These are phyloP conservation scores for Molorchus minor DNA, from an alignment of 2,888 invertebrate genomes.

Conservation along the genomic window DNA sequence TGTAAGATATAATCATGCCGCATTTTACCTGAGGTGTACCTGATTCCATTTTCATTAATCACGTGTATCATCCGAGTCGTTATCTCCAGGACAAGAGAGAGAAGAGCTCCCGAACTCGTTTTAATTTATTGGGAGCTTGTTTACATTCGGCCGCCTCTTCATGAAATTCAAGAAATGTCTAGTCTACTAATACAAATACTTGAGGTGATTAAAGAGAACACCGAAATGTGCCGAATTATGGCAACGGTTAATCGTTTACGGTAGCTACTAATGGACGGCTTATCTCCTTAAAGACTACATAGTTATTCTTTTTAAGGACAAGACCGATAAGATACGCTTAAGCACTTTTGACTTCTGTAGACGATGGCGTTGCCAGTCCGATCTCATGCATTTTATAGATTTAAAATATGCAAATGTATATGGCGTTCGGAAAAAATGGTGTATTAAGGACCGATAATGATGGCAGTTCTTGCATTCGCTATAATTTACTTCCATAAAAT, in stretches of 20 bases:
- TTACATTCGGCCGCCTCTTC: slow-evolving; percentile 20
- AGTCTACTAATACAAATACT: slow-evolving; percentile 20
- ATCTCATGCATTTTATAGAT: neutral
- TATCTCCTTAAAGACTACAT: slow-evolving; percentile 31
- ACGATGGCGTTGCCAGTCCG: neutral
- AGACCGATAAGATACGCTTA: slow-evolving; percentile 35
- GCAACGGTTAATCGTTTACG: slow-evolving; percentile 36
- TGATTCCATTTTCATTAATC: neutral
- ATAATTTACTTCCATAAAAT: no score
- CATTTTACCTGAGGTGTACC: neutral
- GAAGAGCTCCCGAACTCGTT: slow-evolving; percentile 26
- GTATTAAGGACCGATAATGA: no score
- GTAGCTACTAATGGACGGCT: slow-evolving; percentile 40
- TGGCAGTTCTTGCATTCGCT: no score
- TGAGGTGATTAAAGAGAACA: slow-evolving; percentile 24
- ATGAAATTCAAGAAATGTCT: slow-evolving; percentile 17
- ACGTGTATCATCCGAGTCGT: neutral
- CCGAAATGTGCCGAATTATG: slow-evolving; percentile 36
- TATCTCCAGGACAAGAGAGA: slow-evolving; percentile 1
- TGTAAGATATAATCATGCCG: no score
- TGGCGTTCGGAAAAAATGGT: neutral
- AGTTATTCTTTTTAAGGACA: slow-evolving; percentile 33
- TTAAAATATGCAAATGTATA: neutral
- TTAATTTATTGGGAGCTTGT: slow-evolving; percentile 33
- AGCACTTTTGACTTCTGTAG: slow-evolving; percentile 35